Evolutionary conservation across 2,888 invertebrate genomes (phyloP), one percentile per base, ranked within the genome.

Genomic region (Nysson spinosus): DNA sequence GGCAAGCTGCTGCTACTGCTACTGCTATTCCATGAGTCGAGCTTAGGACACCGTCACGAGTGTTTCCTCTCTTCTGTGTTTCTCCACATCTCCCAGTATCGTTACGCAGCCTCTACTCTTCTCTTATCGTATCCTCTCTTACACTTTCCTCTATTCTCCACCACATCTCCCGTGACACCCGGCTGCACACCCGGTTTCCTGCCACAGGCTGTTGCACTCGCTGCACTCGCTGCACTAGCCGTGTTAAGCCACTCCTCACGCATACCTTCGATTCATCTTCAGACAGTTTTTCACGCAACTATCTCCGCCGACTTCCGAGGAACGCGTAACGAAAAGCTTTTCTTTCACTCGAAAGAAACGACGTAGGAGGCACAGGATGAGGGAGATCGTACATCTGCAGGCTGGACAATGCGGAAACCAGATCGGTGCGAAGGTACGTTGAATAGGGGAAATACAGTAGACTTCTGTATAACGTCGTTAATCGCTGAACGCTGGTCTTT

Each of bases 331-430:
- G 12, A 50, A 20, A 50, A 60, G 62, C 62, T 60, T 63, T 66
- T 54, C 24, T n/a, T 19, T n/a, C n/a, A n/a, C n/a, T n/a, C n/a
- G n/a, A n/a, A n/a, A n/a, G 30, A 37, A 40, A 11, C n/a, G 32
- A 12, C 24, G 0, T 14, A 16, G 16, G 17, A 34, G 2, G 16
- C 24, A 26, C 66, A 67, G 12, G 24, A 91, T 91, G 91, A 88
- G 91, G 81, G 91, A 91, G 85, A 91, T 91, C 72, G 89, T 90
- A 50, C 91, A 91, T 82, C 84, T 91, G 26, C 91, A 91, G 76
- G 91, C 90, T 43, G 91, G 91, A 39, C 91, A 91, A 83, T 91
- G 91, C 79, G 91, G 91, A 56, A 91, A 91, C 76, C 91, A 91
- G 83, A 91, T 91, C 70, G 91, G 91, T 28, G 89, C 91, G 4